phyloP scores from a whole-genome alignment of 2,797 vertebrate species.

The Anabacerthia variegaticeps region DNA sequence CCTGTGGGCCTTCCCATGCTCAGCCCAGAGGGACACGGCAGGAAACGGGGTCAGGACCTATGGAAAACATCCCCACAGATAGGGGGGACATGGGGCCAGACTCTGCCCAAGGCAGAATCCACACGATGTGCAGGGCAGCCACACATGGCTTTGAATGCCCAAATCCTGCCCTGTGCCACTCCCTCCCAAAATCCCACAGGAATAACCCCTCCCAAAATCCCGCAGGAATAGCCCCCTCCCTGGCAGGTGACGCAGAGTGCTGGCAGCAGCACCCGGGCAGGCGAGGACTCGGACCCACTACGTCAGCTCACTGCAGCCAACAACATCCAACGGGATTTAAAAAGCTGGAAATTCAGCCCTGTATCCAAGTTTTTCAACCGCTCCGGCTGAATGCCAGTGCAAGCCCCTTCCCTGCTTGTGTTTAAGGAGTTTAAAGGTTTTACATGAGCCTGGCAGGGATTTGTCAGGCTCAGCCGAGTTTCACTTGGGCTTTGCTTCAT shows the following conservation, averaged over 20 bases:
- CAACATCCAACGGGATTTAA: neutral
- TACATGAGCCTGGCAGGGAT: neutral
- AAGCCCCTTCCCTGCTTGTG: neutral
- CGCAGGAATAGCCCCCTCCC: neutral
- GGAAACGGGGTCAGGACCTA: neutral
- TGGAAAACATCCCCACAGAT: rapidly evolving
- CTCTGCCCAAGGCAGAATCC: rapidly evolving
- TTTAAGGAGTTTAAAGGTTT: conserved; percentile 30
- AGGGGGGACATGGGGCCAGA: rapidly evolving
- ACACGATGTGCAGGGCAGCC: rapidly evolving
- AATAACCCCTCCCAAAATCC: neutral
- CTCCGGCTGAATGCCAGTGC: neutral
- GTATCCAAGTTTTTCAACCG: neutral
- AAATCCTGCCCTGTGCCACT: neutral
- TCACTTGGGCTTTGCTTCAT: neutral
- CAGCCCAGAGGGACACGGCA: neutral
- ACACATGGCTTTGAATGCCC: neutral
- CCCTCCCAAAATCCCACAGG: neutral
- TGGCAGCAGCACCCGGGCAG: neutral
- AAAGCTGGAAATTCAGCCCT: neutral
- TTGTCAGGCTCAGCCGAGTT: neutral
- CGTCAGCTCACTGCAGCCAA: neutral
- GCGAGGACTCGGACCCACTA: neutral
- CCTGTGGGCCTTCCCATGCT: neutral
- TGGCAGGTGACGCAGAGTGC: neutral